Percentiles rank a stretch among this genome's conserved stretches.
Evolutionary conservation across 2,113 vertebrate species (phyloP).

Genomic region (Ammodytes marinus): DNA sequence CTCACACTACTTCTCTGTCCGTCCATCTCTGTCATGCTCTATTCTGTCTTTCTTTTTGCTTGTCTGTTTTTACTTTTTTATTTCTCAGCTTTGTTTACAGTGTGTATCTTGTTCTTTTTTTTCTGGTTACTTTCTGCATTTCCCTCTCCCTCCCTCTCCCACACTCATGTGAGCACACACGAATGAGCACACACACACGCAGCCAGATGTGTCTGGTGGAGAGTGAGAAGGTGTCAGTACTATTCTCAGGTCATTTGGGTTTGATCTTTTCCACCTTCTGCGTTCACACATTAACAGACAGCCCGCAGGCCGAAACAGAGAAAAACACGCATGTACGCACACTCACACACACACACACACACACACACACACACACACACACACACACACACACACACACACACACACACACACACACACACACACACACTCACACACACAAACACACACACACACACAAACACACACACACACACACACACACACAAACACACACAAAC

Average conservation of each 20-base stretch:
- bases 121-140: slow-evolving; percentile 9
- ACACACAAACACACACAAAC: slow-evolving; percentile 3
- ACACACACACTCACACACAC: slow-evolving; percentile 5
- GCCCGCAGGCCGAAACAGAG: slow-evolving; percentile 69
- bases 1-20: slow-evolving; percentile 56
- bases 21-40: slow-evolving; percentile 33
- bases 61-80: slow-evolving; percentile 21
- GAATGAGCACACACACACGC: slow-evolving; percentile 2
- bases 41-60: slow-evolving; percentile 28
- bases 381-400: slow-evolving; percentile 5
- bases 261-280: slow-evolving; percentile 83
- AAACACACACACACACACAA: too few species aligned
- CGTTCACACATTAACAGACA: slow-evolving; percentile 80
- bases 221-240: slow-evolving; percentile 78
- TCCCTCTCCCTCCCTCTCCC: neutral
- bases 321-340: slow-evolving; percentile 1
- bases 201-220: slow-evolving; percentile 45
- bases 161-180: slow-evolving; percentile 2
- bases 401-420: slow-evolving; percentile 6
- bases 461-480: neutral
- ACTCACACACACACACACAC: neutral
- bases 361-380: slow-evolving; percentile 4
- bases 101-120: slow-evolving; percentile 9
- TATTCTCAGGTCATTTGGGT: slow-evolving; percentile 79
- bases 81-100: neutral